A percentile compares a stretch with the other conserved stretches of the same genome.
phyloP scores from a whole-genome alignment of 2,797 vertebrate species.

The Apodemus agrarius region DNA sequence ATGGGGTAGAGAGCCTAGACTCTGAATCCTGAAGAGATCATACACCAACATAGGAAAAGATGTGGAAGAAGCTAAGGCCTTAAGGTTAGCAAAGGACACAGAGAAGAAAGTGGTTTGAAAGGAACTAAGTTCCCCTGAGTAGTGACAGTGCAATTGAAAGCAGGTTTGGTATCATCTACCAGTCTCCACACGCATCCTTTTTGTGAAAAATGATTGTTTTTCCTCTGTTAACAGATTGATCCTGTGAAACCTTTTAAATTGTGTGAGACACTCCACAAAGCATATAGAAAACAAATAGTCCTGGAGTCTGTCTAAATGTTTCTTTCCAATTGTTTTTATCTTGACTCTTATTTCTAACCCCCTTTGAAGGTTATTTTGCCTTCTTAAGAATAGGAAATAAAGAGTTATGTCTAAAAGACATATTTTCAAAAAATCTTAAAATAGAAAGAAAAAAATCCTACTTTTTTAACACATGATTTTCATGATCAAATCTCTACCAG shows the following conservation, averaged over 20 bases:
- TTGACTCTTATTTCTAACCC: neutral
- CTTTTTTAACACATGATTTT: neutral
- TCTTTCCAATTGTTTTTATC: neutral
- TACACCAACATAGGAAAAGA: neutral
- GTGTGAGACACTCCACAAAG: conserved; percentile 38
- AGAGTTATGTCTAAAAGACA: neutral
- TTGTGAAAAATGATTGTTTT: conserved; percentile 48
- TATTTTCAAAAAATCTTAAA: neutral
- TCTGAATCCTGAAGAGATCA: neutral
- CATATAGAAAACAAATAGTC: conserved; percentile 24
- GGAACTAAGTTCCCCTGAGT: neutral
- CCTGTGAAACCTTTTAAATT: conserved; percentile 54
- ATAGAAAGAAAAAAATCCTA: neutral
- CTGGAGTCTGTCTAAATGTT: conserved; percentile 6
- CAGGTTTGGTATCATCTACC: neutral
- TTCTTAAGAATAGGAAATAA: conserved; percentile 50
- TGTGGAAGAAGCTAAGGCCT: neutral
- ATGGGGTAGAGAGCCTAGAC: accelerated
- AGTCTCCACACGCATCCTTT: neutral
- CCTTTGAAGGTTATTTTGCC: neutral
- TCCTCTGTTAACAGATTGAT: conserved; percentile 49
- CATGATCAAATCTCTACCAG: neutral
- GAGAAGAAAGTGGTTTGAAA: neutral
- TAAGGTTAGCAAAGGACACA: neutral
- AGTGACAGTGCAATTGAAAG: neutral